Evolutionary conservation across 2,797 vertebrate genomes (phyloP).

Genomic region (Clamator glandarius): DNA sequence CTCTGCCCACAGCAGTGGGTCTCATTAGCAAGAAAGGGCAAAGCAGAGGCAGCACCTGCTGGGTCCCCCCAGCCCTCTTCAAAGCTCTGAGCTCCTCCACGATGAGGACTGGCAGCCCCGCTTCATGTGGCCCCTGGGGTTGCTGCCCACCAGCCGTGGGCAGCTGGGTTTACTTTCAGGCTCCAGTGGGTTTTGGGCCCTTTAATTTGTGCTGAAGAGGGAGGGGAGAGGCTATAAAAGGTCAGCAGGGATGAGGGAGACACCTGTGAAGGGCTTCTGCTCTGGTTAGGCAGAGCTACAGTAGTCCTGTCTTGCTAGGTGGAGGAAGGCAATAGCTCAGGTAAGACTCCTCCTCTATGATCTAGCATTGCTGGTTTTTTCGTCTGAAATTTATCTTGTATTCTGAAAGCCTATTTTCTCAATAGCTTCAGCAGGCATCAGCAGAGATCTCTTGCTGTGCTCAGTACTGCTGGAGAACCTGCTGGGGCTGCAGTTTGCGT

Average conservation of each 20-base stretch:
- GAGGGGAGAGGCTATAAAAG: neutral
- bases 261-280: neutral
- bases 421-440: neutral
- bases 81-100: rapidly evolving
- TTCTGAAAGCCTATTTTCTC: neutral
- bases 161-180: neutral
- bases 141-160: neutral
- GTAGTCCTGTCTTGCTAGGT: neutral
- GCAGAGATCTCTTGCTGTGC: neutral
- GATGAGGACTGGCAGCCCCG: rapidly evolving
- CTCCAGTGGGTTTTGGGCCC: neutral
- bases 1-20: neutral
- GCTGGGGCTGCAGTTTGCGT: neutral
- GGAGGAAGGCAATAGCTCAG: neutral
- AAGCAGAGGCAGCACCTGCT: neutral
- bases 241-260: neutral
- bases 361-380: neutral
- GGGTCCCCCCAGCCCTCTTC: neutral
- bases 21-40: neutral
- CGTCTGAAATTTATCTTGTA: neutral
- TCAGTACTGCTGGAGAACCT: neutral
- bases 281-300: rapidly evolving
- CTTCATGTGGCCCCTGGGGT: rapidly evolving
- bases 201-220: neutral
- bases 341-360: neutral